Evolutionary conservation across 2,797 vertebrate genomes (phyloP), one percentile per base, ranked within the genome.

Genomic region (Parauchenoglanis ngamensis): DNA sequence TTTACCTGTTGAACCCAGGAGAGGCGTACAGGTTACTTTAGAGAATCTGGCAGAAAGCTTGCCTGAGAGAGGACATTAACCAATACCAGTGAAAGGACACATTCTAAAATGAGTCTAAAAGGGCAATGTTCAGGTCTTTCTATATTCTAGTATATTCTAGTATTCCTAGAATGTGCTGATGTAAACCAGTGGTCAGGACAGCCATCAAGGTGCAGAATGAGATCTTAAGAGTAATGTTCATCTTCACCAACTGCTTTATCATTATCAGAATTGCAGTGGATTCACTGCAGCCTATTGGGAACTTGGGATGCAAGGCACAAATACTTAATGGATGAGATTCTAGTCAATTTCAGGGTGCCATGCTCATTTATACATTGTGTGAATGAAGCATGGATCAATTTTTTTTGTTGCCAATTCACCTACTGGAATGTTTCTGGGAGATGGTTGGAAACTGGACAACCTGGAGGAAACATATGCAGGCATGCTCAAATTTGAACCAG

Each of bases 281-380:
- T 17, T 68, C 28, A 7, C 40, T 40, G 40, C 13, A 7, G 15
- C 28, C 4, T 13, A 67, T 67, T 15, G 35, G 4, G 65, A 35
- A 35, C 15, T 17, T 7, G 28, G 65, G 65, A 67, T 7, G 28
- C 68, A 72, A 72, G 35, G 17, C 19, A 72, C 7, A 2, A 72
- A 72, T 72, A 12, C 68, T 40, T 72, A 72, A 72, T 72, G 68
- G 68, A 72, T 72, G 68, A 2, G 68, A 72, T 72, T 72, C 70
- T 19, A 44, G 68, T 44, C 19, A 40, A 46, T 73, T 23, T 73
- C 21, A 73, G 21, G 40, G 23, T 46, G 10, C 40, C 70, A 46
- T 13, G 21, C 21, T 46, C 23, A 23, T 46, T 73, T 25, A 25
- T 19, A 25, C 70, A 73, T 35, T 73, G 21, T 46, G 21, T 12